These are phyloP conservation scores for Habroteleia sp. DNA, from an alignment of 2,888 invertebrate species.

Conservation along the genomic window DNA sequence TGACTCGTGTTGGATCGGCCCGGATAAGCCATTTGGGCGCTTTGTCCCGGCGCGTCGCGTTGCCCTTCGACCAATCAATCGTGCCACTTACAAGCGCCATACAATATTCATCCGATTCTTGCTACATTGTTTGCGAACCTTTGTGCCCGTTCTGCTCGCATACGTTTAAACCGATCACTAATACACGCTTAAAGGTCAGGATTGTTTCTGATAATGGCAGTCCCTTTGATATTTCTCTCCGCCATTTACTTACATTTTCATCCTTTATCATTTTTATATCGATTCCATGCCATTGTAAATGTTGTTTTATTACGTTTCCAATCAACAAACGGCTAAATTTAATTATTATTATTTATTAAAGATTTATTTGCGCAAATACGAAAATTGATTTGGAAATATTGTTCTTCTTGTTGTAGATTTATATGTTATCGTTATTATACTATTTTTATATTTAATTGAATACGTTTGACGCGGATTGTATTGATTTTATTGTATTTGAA, in stretches of 20 bases:
- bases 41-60: conserved; percentile 10
- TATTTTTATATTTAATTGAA: no score
- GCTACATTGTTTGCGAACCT: conserved; percentile 38
- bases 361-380: no score
- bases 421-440: no score
- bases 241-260: not conserved
- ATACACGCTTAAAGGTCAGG: conserved; percentile 7
- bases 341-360: no score
- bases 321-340: no score
- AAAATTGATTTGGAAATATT: no score
- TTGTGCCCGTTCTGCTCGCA: conserved; percentile 12
- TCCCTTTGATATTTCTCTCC: conserved; percentile 12
- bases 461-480: no score
- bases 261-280: conserved; percentile 2
- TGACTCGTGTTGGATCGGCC: conserved; percentile 6
- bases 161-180: conserved; percentile 4
- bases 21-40: conserved; percentile 26
- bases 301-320: no score
- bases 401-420: no score
- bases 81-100: conserved; percentile 29
- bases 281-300: no score
- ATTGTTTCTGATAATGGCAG: conserved; percentile 24
- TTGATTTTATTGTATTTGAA: no score
- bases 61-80: conserved; percentile 35
- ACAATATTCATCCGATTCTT: conserved; percentile 50